Evolutionary conservation across 2,888 invertebrate genomes (phyloP).

Genomic region (Ectobius pallidus): DNA sequence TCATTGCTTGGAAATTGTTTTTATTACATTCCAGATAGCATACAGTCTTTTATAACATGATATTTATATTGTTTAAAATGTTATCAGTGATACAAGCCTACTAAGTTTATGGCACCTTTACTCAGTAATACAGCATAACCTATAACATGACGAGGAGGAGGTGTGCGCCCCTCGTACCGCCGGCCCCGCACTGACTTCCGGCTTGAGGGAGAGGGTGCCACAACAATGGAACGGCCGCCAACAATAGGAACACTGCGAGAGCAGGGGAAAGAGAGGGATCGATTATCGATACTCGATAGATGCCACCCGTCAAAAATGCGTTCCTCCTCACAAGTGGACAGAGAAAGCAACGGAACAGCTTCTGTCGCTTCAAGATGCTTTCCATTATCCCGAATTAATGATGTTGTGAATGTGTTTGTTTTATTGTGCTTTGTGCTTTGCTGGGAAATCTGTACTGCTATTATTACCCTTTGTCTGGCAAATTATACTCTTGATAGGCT

Average conservation of each 20-base stretch:
- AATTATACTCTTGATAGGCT: too few species aligned
- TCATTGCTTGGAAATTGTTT: too few species aligned
- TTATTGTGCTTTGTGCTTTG: too few species aligned
- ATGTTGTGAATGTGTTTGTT: too few species aligned
- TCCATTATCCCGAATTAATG: neutral
- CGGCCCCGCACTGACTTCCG: conserved; percentile 36
- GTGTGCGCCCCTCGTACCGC: conserved; percentile 21
- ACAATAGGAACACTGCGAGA: conserved; percentile 32
- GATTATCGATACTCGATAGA: conserved; percentile 39
- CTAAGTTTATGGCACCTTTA: conserved; percentile 1
- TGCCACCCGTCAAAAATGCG: conserved; percentile 33
- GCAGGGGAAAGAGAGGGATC: conserved; percentile 30
- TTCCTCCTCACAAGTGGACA: conserved; percentile 33
- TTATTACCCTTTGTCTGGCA: too few species aligned
- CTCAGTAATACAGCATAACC: neutral
- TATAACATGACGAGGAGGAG: neutral
- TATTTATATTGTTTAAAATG: too few species aligned
- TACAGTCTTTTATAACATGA: too few species aligned
- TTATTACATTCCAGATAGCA: too few species aligned
- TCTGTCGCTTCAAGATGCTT: conserved; percentile 7
- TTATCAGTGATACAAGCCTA: too few species aligned
- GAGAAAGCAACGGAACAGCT: conserved; percentile 19
- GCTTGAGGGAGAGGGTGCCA: conserved; percentile 31
- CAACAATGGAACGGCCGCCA: conserved; percentile 39
- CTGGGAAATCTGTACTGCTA: too few species aligned